Conservation (phyloP, 2,888 invertebrate species). For the Agriopis aurantiaria region DNA sequence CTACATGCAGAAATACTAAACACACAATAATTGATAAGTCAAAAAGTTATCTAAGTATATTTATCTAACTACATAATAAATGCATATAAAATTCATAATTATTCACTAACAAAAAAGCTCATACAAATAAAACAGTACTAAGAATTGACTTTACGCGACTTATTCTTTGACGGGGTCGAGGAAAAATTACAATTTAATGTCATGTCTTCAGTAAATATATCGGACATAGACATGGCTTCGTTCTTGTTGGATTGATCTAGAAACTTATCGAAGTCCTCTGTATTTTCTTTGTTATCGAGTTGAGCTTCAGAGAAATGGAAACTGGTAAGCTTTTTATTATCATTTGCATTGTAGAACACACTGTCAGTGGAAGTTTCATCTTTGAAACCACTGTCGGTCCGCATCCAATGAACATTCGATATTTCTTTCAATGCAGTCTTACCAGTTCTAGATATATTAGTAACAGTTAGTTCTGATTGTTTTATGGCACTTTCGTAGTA, state of each 20-base stretch:
- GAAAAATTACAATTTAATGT: conserved; percentile 81
- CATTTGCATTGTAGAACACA: conserved; percentile 65
- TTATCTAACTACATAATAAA: conserved; percentile 65
- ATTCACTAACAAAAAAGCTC: conserved; percentile 48
- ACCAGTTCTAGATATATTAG: conserved; percentile 61
- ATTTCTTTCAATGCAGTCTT: conserved; percentile 75
- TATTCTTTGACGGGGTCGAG: conserved; percentile 81
- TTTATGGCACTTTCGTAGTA: conserved; percentile 84
- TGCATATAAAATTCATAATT: conserved; percentile 70
- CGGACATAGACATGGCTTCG: conserved; percentile 79
- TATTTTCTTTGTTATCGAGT: conserved; percentile 72
- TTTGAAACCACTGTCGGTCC: conserved; percentile 81
- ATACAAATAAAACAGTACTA: conserved; percentile 46
- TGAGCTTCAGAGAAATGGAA: conserved; percentile 67
- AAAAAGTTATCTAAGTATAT: conserved; percentile 56
- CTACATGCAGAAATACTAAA: conserved; percentile 64
- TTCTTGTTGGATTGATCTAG: conserved; percentile 64
- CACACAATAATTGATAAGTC: conserved; percentile 46
- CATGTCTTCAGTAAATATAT: conserved; percentile 78
- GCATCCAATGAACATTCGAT: conserved; percentile 80
- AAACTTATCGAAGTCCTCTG: conserved; percentile 67
- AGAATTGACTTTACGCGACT: conserved; percentile 68
- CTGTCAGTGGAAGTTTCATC: conserved; percentile 78
- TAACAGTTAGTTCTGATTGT: conserved; percentile 79
- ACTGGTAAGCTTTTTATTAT: conserved; percentile 60